phyloP scores from a whole-genome alignment of 2,113 vertebrate species.

The Hippocampus comes region DNA sequence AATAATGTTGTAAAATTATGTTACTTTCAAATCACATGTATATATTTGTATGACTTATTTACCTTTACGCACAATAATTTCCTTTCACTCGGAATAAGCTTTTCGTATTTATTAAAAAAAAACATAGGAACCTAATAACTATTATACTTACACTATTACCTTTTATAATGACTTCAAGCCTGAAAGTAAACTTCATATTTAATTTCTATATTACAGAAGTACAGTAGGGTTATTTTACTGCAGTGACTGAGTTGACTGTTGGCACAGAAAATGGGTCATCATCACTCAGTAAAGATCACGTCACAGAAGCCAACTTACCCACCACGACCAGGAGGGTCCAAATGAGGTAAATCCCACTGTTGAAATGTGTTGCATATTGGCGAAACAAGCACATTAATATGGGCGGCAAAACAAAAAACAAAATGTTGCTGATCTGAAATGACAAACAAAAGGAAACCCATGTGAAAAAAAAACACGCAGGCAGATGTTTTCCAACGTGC shows the following conservation, averaged over 20 bases:
- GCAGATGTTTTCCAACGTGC: constrained; percentile 4
- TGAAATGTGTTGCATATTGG: constrained; percentile 95
- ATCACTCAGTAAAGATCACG: constrained; percentile 2
- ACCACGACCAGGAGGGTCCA: constrained; percentile 94
- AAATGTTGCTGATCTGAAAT: constrained; percentile 94
- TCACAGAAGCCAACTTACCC: constrained; percentile 80
- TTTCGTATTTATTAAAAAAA: background rate
- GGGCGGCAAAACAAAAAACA: constrained; percentile 95
- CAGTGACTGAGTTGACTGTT: background rate
- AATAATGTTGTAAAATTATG: background rate
- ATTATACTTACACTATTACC: background rate
- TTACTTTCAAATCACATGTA: background rate
- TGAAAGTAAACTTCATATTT: background rate
- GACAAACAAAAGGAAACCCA: constrained; percentile 46
- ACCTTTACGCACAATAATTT: background rate
- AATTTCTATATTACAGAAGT: background rate
- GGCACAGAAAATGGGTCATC: constrained; percentile 13
- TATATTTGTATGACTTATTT: background rate
- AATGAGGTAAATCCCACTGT: constrained; percentile 97
- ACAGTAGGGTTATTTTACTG: background rate
- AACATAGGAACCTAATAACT: background rate
- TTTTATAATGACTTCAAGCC: background rate
- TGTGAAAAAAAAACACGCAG: constrained; percentile 12
- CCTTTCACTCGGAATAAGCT: background rate
- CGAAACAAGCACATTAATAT: constrained; percentile 97